Conservation (phyloP, 1,140 invertebrate genomes). For the Oryzaephilus surinamensis region DNA sequence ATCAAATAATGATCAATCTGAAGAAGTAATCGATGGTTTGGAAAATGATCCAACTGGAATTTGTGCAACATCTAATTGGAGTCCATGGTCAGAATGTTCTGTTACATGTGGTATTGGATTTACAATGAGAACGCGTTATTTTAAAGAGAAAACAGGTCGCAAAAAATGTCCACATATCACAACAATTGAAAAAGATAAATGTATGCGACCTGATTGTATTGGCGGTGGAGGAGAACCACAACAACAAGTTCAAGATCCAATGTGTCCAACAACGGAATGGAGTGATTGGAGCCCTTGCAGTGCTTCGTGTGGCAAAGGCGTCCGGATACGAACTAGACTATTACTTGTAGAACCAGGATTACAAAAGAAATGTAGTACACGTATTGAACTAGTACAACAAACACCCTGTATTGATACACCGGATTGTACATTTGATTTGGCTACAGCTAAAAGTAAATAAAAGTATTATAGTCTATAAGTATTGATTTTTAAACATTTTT, state of each 20-base stretch:
- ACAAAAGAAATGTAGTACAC: constrained; percentile 46
- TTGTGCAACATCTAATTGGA: constrained; percentile 68
- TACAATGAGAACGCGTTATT: constrained; percentile 59
- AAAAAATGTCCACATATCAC: constrained; percentile 66
- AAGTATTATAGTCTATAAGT: background rate
- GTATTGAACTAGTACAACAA: constrained; percentile 54
- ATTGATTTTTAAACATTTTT: constrained; percentile 4
- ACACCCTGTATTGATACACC: constrained; percentile 49
- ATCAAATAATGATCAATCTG: too few relatives aligned
- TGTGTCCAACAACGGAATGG: constrained; percentile 58
- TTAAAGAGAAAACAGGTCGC: constrained; percentile 58
- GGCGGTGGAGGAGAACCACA: constrained; percentile 34
- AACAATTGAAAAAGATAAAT: constrained; percentile 63
- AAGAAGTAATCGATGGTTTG: constrained; percentile 26
- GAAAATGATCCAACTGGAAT: constrained; percentile 40
- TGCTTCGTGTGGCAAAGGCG: constrained; percentile 58
- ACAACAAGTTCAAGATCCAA: constrained; percentile 44
- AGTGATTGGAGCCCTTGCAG: constrained; percentile 65
- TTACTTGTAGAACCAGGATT: constrained; percentile 48
- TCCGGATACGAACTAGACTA: constrained; percentile 58
- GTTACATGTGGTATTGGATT: constrained; percentile 71
- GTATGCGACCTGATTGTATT: constrained; percentile 53
- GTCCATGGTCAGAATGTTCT: constrained; percentile 72
- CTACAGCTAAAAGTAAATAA: constrained; percentile 55
- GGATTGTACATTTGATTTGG: constrained; percentile 59